Percentiles rank a stretch among this genome's conserved stretches.
These are phyloP conservation scores for Pipistrellus kuhlii DNA, from an alignment of 2,797 vertebrate species.

Conservation along the genomic window DNA sequence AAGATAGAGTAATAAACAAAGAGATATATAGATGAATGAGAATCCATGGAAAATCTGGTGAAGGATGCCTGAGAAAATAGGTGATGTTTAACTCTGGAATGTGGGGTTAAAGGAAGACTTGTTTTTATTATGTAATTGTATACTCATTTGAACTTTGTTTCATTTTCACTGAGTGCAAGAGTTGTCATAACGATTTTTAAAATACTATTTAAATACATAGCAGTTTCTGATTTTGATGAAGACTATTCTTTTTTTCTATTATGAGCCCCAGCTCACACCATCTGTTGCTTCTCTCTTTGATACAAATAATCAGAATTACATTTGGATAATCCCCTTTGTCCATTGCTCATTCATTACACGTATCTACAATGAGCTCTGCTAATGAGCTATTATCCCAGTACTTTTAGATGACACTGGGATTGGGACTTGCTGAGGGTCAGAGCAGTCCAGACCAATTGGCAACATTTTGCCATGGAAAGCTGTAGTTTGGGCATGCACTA, in stretches of 20 bases:
- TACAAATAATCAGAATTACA: slow-evolving; percentile 2
- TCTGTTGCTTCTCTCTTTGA: not conserved
- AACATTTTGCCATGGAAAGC: slow-evolving; percentile 1
- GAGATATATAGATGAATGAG: not conserved
- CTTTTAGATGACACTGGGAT: not conserved
- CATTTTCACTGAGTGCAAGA: not conserved
- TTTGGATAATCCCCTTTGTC: not conserved
- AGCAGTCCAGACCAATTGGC: not conserved
- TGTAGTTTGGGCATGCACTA: not conserved
- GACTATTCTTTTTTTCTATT: not conserved
- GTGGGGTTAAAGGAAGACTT: not conserved
- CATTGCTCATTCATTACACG: not conserved
- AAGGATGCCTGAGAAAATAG: not conserved
- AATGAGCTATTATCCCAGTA: not conserved
- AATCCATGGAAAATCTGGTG: not conserved
- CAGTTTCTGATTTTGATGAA: not conserved
- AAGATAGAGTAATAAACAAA: not conserved
- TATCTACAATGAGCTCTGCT: not conserved
- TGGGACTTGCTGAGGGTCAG: not conserved
- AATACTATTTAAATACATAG: not conserved
- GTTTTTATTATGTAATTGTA: slow-evolving; percentile 8
- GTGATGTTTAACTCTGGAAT: not conserved
- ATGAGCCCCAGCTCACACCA: not conserved
- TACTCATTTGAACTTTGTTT: not conserved
- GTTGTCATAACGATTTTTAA: not conserved